These are phyloP conservation scores for Ochropleura leucogaster DNA, from an alignment of 2,888 invertebrate genomes.

Conservation along the genomic window DNA sequence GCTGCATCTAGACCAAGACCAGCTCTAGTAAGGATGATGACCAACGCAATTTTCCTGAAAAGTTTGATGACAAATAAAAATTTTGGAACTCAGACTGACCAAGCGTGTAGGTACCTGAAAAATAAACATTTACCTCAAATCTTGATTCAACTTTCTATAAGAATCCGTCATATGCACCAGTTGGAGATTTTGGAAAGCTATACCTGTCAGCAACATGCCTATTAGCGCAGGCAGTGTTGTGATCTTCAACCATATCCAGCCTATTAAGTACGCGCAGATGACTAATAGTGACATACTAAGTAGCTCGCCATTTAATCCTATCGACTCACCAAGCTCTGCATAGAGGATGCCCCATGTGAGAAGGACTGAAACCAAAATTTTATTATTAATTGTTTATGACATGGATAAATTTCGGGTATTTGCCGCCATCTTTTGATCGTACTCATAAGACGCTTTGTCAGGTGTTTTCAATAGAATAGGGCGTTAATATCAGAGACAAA, in stretches of 20 bases:
- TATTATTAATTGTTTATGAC: not conserved
- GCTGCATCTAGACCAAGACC: conserved; percentile 95
- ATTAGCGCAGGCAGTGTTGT: conserved; percentile 94
- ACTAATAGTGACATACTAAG: conserved; percentile 92
- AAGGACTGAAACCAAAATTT: conserved; percentile 83
- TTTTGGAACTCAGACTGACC: not conserved
- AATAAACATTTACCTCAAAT: conserved; percentile 88
- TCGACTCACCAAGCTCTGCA: conserved; percentile 91
- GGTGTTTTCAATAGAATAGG: conserved; percentile 3
- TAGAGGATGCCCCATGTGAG: conserved; percentile 93
- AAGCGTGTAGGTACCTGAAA: not conserved
- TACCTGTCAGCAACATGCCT: conserved; percentile 94
- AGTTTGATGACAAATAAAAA: not conserved
- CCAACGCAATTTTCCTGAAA: conserved; percentile 94
- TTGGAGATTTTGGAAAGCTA: conserved; percentile 92
- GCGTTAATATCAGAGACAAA: conserved; percentile 9
- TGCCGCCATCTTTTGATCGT: not conserved
- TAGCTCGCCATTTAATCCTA: conserved; percentile 92
- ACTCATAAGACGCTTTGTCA: not conserved
- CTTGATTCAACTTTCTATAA: conserved; percentile 91
- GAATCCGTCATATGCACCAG: conserved; percentile 91
- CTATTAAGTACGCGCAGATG: conserved; percentile 93
- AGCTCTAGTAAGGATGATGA: conserved; percentile 95
- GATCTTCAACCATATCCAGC: conserved; percentile 92
- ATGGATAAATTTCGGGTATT: not conserved